Conservation (phyloP, 2,888 invertebrate species). For the Orchesellides sinensis region DNA sequence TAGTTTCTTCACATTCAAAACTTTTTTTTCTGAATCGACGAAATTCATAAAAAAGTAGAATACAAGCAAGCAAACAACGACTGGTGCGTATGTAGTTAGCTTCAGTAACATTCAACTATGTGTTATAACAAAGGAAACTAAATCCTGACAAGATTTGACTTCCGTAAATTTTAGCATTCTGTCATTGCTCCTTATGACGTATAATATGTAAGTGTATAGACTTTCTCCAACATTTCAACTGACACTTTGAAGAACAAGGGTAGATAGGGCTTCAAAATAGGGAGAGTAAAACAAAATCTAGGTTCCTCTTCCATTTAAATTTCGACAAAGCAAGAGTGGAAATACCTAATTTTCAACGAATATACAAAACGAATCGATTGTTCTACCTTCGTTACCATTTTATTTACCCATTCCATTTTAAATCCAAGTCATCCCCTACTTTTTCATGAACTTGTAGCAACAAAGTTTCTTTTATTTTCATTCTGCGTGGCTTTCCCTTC, state of each 20-base stretch:
- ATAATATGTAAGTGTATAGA: conserved; percentile 19
- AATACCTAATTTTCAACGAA: not conserved
- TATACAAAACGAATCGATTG: not conserved
- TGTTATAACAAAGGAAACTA: conserved; percentile 32
- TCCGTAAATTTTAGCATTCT: conserved; percentile 51
- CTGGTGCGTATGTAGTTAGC: conserved; percentile 15
- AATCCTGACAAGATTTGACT: conserved; percentile 52
- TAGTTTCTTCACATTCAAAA: conserved; percentile 20
- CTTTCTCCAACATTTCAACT: not conserved
- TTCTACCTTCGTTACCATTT: conserved; percentile 1
- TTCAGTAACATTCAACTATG: conserved; percentile 10
- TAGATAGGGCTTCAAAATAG: not conserved
- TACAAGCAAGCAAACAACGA: conserved; percentile 27
- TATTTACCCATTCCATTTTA: not conserved
- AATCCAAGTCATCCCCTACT: not conserved
- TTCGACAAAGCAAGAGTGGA: too few species aligned
- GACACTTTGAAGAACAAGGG: not conserved
- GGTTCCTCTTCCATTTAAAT: not conserved
- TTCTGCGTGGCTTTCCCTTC: not conserved
- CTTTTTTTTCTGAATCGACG: conserved; percentile 48
- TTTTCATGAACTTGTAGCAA: not conserved
- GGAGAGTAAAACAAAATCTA: not conserved
- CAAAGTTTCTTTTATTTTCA: not conserved
- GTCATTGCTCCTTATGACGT: conserved; percentile 32
- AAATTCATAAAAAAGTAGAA: conserved; percentile 51